phyloP scores from a whole-genome alignment of 2,888 invertebrate species.

The Drosophila cognata region DNA sequence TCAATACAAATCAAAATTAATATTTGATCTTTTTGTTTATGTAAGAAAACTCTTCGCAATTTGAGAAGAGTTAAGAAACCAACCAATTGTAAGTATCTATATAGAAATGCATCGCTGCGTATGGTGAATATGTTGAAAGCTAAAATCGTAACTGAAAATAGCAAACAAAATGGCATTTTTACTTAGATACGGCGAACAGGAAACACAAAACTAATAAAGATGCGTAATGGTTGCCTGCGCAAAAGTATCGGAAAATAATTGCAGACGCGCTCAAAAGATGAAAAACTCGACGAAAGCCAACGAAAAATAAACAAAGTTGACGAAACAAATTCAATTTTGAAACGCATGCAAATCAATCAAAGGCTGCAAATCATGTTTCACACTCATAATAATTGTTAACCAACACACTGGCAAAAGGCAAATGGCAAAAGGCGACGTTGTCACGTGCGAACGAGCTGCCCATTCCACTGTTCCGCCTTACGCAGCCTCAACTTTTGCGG shows the following conservation, averaged over 20 bases:
- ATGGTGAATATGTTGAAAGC: neutral
- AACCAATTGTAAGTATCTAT: neutral
- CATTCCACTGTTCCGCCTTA: constrained; percentile 24
- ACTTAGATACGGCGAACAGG: constrained; percentile 36
- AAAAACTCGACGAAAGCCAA: neutral
- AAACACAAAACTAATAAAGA: constrained; percentile 80
- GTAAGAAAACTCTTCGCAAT: neutral
- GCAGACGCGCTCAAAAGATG: constrained; percentile 31
- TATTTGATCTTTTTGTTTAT: neutral
- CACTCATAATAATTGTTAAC: neutral
- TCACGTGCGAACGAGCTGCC: constrained; percentile 43
- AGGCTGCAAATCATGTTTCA: constrained; percentile 10
- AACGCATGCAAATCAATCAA: constrained; percentile 1
- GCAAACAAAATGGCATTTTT: constrained; percentile 10
- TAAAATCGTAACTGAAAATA: constrained; percentile 22
- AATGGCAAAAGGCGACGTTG: constrained; percentile 14
- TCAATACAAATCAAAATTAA: no score
- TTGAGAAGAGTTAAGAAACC: neutral
- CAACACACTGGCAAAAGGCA: neutral
- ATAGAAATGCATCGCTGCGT: neutral
- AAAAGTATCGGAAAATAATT: constrained; percentile 84
- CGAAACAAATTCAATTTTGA: neutral
- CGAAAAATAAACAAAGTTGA: neutral
- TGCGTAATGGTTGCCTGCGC: constrained; percentile 85
- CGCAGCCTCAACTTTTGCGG: constrained; percentile 28